phyloP scores from a whole-genome alignment of 2,113 vertebrate species.

The Sakesphorus luctuosus region DNA sequence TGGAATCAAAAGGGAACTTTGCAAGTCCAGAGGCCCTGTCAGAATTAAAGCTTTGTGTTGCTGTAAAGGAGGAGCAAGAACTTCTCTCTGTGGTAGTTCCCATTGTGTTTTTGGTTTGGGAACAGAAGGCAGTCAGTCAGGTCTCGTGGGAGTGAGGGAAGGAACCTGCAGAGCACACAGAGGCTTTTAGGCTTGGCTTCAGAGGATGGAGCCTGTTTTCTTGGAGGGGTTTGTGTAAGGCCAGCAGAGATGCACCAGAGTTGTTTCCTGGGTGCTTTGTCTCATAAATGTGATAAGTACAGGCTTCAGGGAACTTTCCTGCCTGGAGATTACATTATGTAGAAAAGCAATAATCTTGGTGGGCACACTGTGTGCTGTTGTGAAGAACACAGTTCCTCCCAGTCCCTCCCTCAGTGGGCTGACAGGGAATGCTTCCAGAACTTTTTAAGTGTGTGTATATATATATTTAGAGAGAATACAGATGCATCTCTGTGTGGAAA shows the following conservation, averaged over 20 bases:
- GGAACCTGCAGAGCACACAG: conserved; percentile 3
- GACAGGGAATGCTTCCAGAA: not conserved
- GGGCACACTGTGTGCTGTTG: not conserved
- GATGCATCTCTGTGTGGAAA: not conserved
- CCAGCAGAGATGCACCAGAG: not conserved
- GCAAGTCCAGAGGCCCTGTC: conserved; percentile 34
- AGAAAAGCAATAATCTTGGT: not conserved
- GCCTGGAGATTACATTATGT: not conserved
- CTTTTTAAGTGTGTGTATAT: not conserved
- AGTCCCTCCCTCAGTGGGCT: not conserved
- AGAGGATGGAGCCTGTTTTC: not conserved
- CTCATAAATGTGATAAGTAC: not conserved
- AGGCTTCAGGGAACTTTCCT: not conserved
- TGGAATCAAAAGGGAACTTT: conserved; percentile 47
- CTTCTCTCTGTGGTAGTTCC: conserved; percentile 37
- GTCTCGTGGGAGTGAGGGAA: not conserved
- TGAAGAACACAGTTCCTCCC: not conserved
- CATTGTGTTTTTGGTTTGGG: conserved; percentile 47
- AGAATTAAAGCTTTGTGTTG: conserved; percentile 53
- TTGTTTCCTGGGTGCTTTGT: not conserved
- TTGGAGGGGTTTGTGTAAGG: not conserved
- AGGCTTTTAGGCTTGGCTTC: not conserved
- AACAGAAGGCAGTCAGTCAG: conserved; percentile 37
- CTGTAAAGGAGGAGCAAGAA: conserved; percentile 43
- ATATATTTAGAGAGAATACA: not conserved